Evolutionary conservation across 2,797 vertebrate genomes (phyloP).

Genomic region (Sebastolobus alascanus): DNA sequence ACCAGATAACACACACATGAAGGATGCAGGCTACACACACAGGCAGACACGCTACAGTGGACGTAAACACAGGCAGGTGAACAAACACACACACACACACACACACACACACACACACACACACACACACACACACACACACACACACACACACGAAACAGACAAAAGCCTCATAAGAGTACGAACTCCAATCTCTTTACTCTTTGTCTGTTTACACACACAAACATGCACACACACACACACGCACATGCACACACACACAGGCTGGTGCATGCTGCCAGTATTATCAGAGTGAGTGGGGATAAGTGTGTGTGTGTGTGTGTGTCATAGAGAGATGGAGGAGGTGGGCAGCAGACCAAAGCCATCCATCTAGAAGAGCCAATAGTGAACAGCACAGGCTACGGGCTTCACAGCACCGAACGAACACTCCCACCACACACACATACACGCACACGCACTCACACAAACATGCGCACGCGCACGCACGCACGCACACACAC

Average conservation of each 20-base stretch:
- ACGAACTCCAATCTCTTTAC: constrained; percentile 44
- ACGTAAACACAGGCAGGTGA: constrained; percentile 54
- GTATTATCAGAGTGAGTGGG: constrained; percentile 47
- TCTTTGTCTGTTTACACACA: constrained; percentile 51
- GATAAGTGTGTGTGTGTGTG: constrained; percentile 42
- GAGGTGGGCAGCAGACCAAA: constrained; percentile 74
- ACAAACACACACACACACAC: constrained; percentile 33
- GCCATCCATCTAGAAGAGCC: constrained; percentile 79
- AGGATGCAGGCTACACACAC: constrained; percentile 34
- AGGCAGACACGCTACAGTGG: constrained; percentile 39
- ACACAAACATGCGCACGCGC: constrained; percentile 35
- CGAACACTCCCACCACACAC: constrained; percentile 23
- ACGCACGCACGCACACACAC: constrained; percentile 46
- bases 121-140: constrained; percentile 36
- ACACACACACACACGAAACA: constrained; percentile 30
- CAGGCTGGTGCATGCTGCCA: constrained; percentile 45
- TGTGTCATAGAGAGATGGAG: constrained; percentile 66
- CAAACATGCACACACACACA: constrained; percentile 36
- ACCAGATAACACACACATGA: constrained; percentile 51
- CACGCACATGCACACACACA: constrained; percentile 31
- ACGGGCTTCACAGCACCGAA: constrained; percentile 66
- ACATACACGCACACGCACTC: constrained; percentile 18
- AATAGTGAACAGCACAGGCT: constrained; percentile 76
- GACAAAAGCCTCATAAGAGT: constrained; percentile 45
- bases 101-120: constrained; percentile 33